Evolutionary conservation across 2,113 vertebrate genomes (phyloP).

Genomic region (Leptosomus discolor): DNA sequence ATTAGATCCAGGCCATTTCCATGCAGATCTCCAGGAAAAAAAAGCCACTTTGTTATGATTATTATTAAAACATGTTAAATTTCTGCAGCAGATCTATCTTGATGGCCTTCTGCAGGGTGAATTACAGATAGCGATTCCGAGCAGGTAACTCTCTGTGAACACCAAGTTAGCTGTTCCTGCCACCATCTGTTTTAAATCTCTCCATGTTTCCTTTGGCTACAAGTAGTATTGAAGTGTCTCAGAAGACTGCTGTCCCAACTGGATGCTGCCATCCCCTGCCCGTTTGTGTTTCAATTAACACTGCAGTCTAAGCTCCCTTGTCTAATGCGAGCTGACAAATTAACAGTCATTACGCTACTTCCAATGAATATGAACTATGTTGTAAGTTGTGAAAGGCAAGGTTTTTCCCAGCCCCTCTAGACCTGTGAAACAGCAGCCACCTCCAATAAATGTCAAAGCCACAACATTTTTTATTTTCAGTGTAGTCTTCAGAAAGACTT

Average conservation of each 20-base stretch:
- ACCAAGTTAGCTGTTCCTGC: neutral
- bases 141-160: neutral
- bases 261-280: neutral
- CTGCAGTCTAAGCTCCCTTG: neutral
- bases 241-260: neutral
- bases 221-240: neutral
- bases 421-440: neutral
- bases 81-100: neutral
- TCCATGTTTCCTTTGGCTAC: neutral
- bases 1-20: neutral
- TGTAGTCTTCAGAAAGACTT: conserved; percentile 35
- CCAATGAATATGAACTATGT: neutral
- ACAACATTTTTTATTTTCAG: neutral
- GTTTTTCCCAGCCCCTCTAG: neutral
- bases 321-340: conserved; percentile 31
- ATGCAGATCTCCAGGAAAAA: neutral
- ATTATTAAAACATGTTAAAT: neutral
- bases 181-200: neutral
- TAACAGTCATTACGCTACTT: neutral
- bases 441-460: neutral
- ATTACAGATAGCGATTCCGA: neutral
- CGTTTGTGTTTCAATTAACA: conserved; percentile 26
- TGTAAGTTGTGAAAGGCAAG: neutral
- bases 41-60: neutral
- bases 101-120: neutral